Conservation (phyloP, 2,888 invertebrate species). For the Pecten maximus region DNA sequence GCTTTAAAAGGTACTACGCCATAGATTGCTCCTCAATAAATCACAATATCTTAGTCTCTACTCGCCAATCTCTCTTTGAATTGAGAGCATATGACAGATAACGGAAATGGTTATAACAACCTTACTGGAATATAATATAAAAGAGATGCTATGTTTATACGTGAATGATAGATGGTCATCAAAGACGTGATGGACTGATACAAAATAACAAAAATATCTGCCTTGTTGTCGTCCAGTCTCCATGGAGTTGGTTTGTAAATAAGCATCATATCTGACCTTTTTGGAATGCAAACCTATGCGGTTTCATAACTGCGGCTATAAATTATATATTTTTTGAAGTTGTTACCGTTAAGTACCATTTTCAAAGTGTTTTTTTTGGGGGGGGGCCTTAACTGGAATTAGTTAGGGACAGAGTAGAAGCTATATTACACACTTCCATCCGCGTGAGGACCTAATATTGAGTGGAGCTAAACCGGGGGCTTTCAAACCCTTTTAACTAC, state of each 20-base stretch:
- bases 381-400: no score
- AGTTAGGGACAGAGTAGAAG: no score
- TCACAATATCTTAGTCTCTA: not conserved
- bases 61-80: not conserved
- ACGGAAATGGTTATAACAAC: not conserved
- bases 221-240: not conserved
- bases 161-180: not conserved
- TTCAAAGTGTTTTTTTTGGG: no score
- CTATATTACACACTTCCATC: no score
- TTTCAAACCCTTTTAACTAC: no score
- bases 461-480: no score
- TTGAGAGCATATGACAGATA: not conserved
- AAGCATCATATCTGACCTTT: not conserved
- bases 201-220: not conserved
- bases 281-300: not conserved
- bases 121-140: not conserved
- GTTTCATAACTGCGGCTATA: not conserved
- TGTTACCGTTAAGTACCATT: no score
- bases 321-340: not conserved
- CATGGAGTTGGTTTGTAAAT: not conserved
- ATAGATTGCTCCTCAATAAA: conserved; percentile 30
- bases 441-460: no score
- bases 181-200: not conserved
- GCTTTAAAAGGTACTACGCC: conserved; percentile 1
- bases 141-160: not conserved